Base-by-base conservation (phyloP, 1,140 invertebrate genomes). In the Pseudomyrmex flavicornis region DNA sequence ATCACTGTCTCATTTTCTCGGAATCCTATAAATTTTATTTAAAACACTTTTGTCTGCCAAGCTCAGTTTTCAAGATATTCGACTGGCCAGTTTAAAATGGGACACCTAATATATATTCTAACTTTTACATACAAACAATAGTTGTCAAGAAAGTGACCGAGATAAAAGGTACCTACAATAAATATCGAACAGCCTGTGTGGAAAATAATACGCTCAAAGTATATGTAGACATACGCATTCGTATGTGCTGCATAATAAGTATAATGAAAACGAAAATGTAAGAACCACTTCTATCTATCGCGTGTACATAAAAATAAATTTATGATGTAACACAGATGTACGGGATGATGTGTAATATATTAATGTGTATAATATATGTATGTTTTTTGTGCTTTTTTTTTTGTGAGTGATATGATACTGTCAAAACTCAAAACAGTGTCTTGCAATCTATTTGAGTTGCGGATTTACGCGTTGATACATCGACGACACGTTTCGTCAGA, bases 171-270 rank as follows among this genome's bases (percentile, higher is more conserved):
- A 80, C 61, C 61, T 75, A 80, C 17, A 9, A 22, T 8, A 17
- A 83, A 44, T 10, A 73, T 88, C 82, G 85, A 87, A 76, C 75
- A 63, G 56, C 66, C 70, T 62, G 46, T 66, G 80, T 84, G 88
- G 85, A 91, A 91, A 90, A 88, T 84, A 66, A 88, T 91, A 88
- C 90, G 90, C 90, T 91, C 90, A 91, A 91, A 82, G 73, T 89
- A 90, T 90, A 85, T 69, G 56, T 90, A 85, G 90, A 90, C 52
- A 89, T 89, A 89, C 46, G 22, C 50, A 84, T 76, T 13, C 86
- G 73, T 46, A 20, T 70, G 35, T 83, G 58, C 35, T 35, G 35
- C 35, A 35, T 75, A 12, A 52, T 52, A 52, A 12, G 12, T 52
- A 79, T 76, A 84, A 35, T 17, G 58, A 12, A 75, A n/a, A 35